Evolutionary conservation across 2,888 invertebrate genomes (phyloP).

Genomic region (Mythimna loreyi): DNA sequence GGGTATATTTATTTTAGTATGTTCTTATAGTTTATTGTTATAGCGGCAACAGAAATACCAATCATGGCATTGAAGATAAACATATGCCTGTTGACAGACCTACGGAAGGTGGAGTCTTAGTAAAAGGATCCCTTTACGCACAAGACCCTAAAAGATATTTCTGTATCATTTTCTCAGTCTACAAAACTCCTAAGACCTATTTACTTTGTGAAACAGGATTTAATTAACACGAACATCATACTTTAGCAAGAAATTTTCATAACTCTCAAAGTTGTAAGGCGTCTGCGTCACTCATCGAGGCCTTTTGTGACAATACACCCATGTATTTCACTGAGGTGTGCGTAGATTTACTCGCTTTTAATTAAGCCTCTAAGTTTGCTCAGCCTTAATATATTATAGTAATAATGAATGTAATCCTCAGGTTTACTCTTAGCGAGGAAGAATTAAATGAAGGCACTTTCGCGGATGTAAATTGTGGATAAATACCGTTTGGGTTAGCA

Average conservation of each 20-base stretch:
- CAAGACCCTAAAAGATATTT: neutral
- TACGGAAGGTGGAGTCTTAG: too few species aligned
- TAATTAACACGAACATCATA: constrained; percentile 56
- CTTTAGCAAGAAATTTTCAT: constrained; percentile 57
- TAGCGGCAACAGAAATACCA: too few species aligned
- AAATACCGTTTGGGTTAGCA: constrained; percentile 35
- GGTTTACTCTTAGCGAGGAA: constrained; percentile 54
- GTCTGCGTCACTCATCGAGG: constrained; percentile 34
- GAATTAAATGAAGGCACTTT: constrained; percentile 61
- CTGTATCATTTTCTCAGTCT: constrained; percentile 9
- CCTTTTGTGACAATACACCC: constrained; percentile 54
- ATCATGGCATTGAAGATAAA: too few species aligned
- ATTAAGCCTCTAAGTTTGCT: constrained; percentile 70
- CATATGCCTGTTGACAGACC: too few species aligned
- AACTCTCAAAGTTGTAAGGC: constrained; percentile 57
- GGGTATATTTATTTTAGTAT: too few species aligned
- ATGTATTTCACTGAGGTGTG: constrained; percentile 56
- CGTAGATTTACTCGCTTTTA: constrained; percentile 69
- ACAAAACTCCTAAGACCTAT: constrained; percentile 13
- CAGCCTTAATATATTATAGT: constrained; percentile 68
- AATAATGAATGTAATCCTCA: constrained; percentile 66
- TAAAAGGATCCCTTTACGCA: too few species aligned
- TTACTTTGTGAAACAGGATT: constrained; percentile 51
- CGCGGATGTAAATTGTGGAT: constrained; percentile 51
- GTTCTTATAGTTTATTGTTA: too few species aligned